These are phyloP conservation scores for Phymastichus coffea DNA, from an alignment of 1,140 invertebrate genomes.

Conservation along the genomic window DNA sequence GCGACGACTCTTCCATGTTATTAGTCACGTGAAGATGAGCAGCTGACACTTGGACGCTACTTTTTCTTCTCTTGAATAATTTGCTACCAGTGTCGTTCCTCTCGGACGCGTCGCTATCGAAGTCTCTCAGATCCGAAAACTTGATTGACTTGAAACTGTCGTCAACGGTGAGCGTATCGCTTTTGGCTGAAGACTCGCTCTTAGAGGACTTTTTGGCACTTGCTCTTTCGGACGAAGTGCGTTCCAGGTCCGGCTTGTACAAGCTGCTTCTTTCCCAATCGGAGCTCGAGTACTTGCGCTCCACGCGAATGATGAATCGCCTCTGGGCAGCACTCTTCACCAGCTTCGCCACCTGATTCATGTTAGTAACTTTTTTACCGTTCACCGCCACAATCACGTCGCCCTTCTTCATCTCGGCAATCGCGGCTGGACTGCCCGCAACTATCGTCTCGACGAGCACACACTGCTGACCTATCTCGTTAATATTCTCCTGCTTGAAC, in stretches of 20 bases:
- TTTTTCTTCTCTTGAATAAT: constrained; percentile 48
- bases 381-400: constrained; percentile 81
- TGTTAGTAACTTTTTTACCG: constrained; percentile 70
- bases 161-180: constrained; percentile 28
- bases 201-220: constrained; percentile 38
- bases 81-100: constrained; percentile 34
- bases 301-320: constrained; percentile 59
- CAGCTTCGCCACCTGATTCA: constrained; percentile 73
- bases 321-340: constrained; percentile 58
- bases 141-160: constrained; percentile 39
- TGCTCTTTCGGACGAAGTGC: constrained; percentile 28
- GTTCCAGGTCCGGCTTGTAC: constrained; percentile 30
- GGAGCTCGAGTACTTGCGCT: constrained; percentile 52
- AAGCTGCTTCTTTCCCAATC: constrained; percentile 38
- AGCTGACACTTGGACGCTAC: constrained; percentile 38
- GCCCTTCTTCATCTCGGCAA: constrained; percentile 73
- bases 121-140: constrained; percentile 48
- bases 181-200: constrained; percentile 37
- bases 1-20: constrained; percentile 32
- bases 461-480: constrained; percentile 57
- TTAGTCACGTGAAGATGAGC: constrained; percentile 14
- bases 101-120: constrained; percentile 32
- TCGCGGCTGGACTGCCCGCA: constrained; percentile 71
- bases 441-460: constrained; percentile 78
- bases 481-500: constrained; percentile 65